Conservation (phyloP, 2,888 invertebrate species). For the Bellardia bayeri region DNA sequence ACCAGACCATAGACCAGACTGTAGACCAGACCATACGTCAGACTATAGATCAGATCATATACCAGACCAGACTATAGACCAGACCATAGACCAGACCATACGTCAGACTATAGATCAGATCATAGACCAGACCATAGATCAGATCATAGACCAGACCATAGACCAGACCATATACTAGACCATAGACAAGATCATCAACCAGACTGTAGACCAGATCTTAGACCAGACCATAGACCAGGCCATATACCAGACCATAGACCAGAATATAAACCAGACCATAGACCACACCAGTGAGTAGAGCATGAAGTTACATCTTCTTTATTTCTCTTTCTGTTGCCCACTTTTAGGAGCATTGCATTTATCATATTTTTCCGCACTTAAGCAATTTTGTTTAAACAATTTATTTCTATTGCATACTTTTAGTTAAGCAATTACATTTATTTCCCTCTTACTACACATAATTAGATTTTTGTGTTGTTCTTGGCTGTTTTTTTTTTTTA, state of each 20-base stretch:
- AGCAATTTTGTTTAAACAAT: constrained; percentile 5
- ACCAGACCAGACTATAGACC: too few species aligned
- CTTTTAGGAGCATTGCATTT: not conserved
- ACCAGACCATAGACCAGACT: too few species aligned
- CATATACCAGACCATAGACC: not conserved
- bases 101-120: too few species aligned
- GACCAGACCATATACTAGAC: not conserved
- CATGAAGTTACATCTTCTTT: too few species aligned
- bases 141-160: not conserved
- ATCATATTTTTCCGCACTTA: not conserved
- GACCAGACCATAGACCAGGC: not conserved
- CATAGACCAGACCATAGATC: too few species aligned
- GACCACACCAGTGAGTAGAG: not conserved
- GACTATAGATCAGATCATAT: too few species aligned
- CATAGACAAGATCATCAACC: not conserved
- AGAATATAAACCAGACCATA: not conserved
- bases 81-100: too few species aligned
- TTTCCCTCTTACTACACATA: constrained; percentile 25
- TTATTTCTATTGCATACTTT: constrained; percentile 67
- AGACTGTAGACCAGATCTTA: not conserved
- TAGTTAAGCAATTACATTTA: constrained; percentile 58
- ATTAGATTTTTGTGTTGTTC: constrained; percentile 55
- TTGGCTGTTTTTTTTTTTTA: constrained; percentile 16
- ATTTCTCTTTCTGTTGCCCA: not conserved
- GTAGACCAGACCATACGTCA: too few species aligned